Evolutionary conservation across 2,113 vertebrate genomes (phyloP).

Genomic region (Macquaria ambigua): DNA sequence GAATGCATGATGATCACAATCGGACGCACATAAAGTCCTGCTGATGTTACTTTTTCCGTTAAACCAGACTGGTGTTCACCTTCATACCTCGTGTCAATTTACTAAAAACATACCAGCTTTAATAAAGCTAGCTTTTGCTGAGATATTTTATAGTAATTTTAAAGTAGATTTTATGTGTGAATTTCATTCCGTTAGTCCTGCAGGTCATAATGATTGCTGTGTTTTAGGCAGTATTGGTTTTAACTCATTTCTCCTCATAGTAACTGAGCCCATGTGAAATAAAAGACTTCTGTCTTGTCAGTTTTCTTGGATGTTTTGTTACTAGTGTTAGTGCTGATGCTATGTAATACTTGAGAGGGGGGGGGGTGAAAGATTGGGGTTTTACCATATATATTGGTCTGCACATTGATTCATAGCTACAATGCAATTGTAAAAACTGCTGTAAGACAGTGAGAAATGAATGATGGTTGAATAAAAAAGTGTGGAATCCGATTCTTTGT

Average conservation of each 20-base stretch:
- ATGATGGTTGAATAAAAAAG: constrained; percentile 45
- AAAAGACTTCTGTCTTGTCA: neutral
- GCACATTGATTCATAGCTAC: constrained; percentile 15
- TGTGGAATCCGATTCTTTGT: constrained; percentile 19
- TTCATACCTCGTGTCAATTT: constrained; percentile 12
- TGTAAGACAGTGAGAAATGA: constrained; percentile 28
- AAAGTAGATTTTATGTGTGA: constrained; percentile 24
- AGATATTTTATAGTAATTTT: constrained; percentile 8
- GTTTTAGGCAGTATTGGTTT: constrained; percentile 39
- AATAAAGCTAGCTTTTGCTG: constrained; percentile 18
- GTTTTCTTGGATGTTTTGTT: constrained; percentile 18
- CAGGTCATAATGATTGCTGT: constrained; percentile 21
- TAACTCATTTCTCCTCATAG: constrained; percentile 18
- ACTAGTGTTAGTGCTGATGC: constrained; percentile 12
- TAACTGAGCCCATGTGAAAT: neutral
- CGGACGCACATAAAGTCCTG: constrained; percentile 23
- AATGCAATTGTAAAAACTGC: constrained; percentile 38
- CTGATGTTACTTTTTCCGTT: constrained; percentile 31
- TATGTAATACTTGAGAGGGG: neutral
- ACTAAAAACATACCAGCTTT: constrained; percentile 38
- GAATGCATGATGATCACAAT: constrained; percentile 16
- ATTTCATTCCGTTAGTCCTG: constrained; percentile 18
- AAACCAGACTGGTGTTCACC: constrained; percentile 26
- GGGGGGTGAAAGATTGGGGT: neutral
- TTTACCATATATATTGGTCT: constrained; percentile 5